Evolutionary conservation across 2,888 invertebrate genomes (phyloP).

Genomic region (Saturnia japonica): DNA sequence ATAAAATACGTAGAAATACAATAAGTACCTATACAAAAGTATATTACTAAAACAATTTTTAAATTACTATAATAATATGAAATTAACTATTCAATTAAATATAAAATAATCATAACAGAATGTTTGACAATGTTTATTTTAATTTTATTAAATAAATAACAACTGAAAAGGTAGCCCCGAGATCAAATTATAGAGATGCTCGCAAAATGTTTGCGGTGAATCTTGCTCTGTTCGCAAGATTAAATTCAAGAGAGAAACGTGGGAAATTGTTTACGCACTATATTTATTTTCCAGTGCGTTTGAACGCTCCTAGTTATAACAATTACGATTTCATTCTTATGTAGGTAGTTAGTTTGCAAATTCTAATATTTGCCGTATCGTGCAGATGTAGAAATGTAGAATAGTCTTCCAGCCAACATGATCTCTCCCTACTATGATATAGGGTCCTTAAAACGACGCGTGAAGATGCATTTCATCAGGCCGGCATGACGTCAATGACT

Average conservation of each 20-base stretch:
- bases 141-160: slow-evolving; percentile 22
- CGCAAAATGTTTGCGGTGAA: slow-evolving; percentile 64
- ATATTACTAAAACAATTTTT: background rate
- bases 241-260: slow-evolving; percentile 66
- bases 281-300: slow-evolving; percentile 26
- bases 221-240: slow-evolving; percentile 70
- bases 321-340: background rate
- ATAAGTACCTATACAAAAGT: too few relatives aligned
- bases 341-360: too few relatives aligned
- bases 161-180: slow-evolving; percentile 24
- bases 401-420: too few relatives aligned
- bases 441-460: too few relatives aligned
- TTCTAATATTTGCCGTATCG: too few relatives aligned
- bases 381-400: too few relatives aligned
- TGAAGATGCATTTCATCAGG: too few relatives aligned
- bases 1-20: too few relatives aligned
- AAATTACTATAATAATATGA: background rate
- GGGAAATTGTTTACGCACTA: slow-evolving; percentile 56
- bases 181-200: slow-evolving; percentile 64
- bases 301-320: background rate
- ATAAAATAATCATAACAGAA: slow-evolving; percentile 15
- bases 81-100: slow-evolving; percentile 3
- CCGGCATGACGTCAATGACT: too few relatives aligned
- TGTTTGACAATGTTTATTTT: slow-evolving; percentile 10
- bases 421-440: too few relatives aligned